A percentile compares a stretch with the other conserved stretches of the same genome.
phyloP scores from a whole-genome alignment of 2,888 invertebrate genomes.

The Phortica magna region DNA sequence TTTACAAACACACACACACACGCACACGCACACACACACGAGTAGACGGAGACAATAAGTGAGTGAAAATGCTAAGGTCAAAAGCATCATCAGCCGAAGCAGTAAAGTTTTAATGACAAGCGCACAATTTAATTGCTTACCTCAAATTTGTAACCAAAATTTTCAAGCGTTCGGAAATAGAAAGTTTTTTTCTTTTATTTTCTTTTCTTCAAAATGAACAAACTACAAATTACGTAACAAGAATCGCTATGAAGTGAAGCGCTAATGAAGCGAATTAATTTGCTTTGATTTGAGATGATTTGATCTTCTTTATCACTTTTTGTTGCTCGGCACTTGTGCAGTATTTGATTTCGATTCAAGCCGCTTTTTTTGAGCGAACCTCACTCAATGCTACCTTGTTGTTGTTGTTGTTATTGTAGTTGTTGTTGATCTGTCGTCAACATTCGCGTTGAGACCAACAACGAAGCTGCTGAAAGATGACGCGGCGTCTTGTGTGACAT shows the following conservation, averaged over 20 bases:
- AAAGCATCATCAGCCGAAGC: conserved; percentile 16
- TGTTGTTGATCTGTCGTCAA: conserved; percentile 36
- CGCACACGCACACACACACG: conserved; percentile 26
- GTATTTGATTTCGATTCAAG: conserved; percentile 17
- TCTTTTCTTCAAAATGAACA: conserved; percentile 33
- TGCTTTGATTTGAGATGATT: not conserved
- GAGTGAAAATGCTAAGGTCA: conserved; percentile 59
- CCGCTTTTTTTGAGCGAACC: not conserved
- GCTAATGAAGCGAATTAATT: conserved; percentile 55
- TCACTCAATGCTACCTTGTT: conserved; percentile 46
- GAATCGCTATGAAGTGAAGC: conserved; percentile 58
- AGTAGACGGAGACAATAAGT: not conserved
- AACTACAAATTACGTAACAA: conserved; percentile 60
- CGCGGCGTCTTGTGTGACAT: conserved; percentile 18
- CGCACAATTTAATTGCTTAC: conserved; percentile 4
- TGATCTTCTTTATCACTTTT: not conserved
- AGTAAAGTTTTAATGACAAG: conserved; percentile 10
- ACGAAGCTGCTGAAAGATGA: not conserved
- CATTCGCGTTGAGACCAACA: not conserved
- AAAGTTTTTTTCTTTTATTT: conserved; percentile 60
- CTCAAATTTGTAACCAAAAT: conserved; percentile 15
- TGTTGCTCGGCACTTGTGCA: conserved; percentile 1
- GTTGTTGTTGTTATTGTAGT: conserved; percentile 7
- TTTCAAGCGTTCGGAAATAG: conserved; percentile 44
- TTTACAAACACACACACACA: conserved; percentile 31